A percentile compares a stretch with the other conserved stretches of the same genome.
Conservation (phyloP, 1,140 invertebrate genomes). For the Drosophila sucinea region DNA sequence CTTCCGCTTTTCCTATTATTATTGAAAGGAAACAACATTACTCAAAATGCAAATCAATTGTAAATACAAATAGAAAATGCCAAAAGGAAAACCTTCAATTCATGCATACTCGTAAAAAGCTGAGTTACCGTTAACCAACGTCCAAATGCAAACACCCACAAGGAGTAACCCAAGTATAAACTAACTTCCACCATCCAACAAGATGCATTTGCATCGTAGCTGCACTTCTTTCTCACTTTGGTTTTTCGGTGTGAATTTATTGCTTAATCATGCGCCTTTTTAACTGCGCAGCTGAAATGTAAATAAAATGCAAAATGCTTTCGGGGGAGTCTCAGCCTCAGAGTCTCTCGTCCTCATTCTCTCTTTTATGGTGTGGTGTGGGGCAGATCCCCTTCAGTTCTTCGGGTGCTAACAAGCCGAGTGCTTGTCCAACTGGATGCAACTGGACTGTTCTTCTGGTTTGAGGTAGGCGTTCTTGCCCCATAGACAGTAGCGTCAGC, state of each 20-base stretch:
- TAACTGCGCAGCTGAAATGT: conserved; percentile 52
- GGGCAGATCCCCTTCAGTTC: neutral
- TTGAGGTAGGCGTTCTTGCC: conserved; percentile 54
- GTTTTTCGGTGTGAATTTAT: conserved; percentile 67
- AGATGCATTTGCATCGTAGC: neutral
- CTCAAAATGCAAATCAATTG: conserved; percentile 59
- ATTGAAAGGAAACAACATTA: conserved; percentile 31
- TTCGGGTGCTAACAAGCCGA: conserved; percentile 46
- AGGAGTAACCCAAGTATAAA: conserved; percentile 21
- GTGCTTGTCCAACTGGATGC: conserved; percentile 55
- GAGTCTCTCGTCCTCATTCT: neutral
- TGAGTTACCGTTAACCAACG: conserved; percentile 31
- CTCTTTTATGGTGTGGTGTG: neutral
- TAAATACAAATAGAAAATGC: conserved; percentile 48
- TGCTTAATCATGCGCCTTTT: conserved; percentile 73
- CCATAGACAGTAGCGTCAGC: conserved; percentile 16
- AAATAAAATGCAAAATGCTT: conserved; percentile 59
- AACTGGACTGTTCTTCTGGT: conserved; percentile 22
- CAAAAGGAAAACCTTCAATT: conserved; percentile 15
- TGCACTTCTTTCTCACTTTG: conserved; percentile 24
- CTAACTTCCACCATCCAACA: no score
- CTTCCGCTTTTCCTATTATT: conserved; percentile 57
- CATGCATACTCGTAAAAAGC: conserved; percentile 7
- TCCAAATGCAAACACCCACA: conserved; percentile 43
- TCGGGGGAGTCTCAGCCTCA: conserved; percentile 4